Percentiles rank a stretch among this genome's conserved stretches.
Evolutionary conservation across 1,140 invertebrate species (phyloP).

Genomic region (Diachasma alloeum): DNA sequence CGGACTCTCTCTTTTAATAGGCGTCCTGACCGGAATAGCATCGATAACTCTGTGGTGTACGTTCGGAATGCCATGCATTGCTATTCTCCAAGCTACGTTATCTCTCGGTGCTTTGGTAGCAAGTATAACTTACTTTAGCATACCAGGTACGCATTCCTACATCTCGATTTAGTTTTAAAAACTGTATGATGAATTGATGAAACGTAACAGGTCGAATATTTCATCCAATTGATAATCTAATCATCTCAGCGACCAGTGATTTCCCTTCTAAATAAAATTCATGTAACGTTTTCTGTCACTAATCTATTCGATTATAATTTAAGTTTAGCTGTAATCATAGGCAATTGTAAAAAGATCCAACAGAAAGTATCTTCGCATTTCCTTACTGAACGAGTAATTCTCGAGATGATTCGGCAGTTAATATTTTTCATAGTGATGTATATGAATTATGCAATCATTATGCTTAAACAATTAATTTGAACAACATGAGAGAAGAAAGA

Average conservation of each 20-base stretch:
- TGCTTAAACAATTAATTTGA: background rate
- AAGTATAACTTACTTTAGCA: conserved; percentile 65
- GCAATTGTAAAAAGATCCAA: no score
- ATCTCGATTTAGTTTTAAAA: background rate
- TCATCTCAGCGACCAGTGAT: background rate
- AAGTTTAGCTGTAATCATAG: no score
- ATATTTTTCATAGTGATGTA: no score
- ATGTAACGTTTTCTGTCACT: no score
- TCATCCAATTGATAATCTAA: background rate
- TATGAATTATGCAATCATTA: background rate
- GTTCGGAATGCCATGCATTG: conserved; percentile 66
- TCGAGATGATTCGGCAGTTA: no score
- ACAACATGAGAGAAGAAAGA: background rate
- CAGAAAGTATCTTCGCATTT: no score
- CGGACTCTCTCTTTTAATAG: conserved; percentile 20
- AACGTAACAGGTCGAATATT: no score
- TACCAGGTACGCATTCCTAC: conserved; percentile 56
- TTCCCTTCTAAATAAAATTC: no score
- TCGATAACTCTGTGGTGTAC: conserved; percentile 69
- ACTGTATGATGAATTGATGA: background rate
- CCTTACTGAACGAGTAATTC: no score
- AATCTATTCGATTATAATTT: no score
- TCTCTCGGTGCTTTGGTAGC: conserved; percentile 69
- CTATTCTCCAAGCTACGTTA: conserved; percentile 66
- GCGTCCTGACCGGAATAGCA: conserved; percentile 60